Evolutionary conservation across 2,113 vertebrate species (phyloP), one percentile per base, ranked within the genome.

Genomic region (Otolemur garnettii): DNA sequence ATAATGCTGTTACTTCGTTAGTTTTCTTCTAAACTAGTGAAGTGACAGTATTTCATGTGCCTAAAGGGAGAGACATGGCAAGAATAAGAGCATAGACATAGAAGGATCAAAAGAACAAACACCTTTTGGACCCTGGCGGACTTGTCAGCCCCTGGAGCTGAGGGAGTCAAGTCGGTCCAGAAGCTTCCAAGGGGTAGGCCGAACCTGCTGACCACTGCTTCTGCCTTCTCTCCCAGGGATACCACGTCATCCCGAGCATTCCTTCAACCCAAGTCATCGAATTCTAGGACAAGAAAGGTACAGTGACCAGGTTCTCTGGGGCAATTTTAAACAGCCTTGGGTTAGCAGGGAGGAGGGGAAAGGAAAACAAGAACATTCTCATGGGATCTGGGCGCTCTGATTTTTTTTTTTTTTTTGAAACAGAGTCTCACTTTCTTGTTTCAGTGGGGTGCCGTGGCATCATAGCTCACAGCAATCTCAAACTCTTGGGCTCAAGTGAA

Each of bases 251-350:
- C 26, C 30, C 42, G 0, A 24, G 11, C 15, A 28, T 68, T 84
- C 90, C 75, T 87, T 4, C 38, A 53, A 69, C n/a, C 5, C 84
- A 66, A 74, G 53, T 7, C 77, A 12, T 26, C 26, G 3, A 55
- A 50, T 24, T 22, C 68, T n/a, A n/a, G 26, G 53, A 64, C 59
- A 2, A 77, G 68, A 88, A 95, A 98, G 97, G 97, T 98, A 98
- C 21, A 0, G 62, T 77, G 69, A 6, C 24, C 0, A 0, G 14
- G 42, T 30, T 1, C 45, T 26, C 53, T 2, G 42, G 12, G 60
- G 72, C 19, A 26, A 13, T 68, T 84, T 26, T 35, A 6, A 59
- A 71, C 59, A 14, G 55, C 19, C 50, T 75, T 81, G 18, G 13
- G 33, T 45, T 8, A 30, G 30, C 2, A 2, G 59, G 30, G 42